phyloP scores from a whole-genome alignment of 2,113 vertebrate genomes.

The Silurus meridionalis region DNA sequence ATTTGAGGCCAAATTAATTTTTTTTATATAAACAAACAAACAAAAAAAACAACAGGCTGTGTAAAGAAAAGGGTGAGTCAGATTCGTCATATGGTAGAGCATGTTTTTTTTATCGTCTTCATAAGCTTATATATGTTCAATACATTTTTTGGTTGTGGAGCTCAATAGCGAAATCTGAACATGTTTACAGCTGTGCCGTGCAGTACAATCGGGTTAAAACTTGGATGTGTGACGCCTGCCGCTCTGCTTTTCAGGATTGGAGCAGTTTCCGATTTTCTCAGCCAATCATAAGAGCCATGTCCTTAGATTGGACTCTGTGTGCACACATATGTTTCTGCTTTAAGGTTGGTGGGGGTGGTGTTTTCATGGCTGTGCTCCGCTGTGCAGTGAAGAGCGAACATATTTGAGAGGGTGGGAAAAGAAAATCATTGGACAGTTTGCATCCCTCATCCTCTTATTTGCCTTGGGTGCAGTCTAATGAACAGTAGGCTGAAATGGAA shows the following conservation, averaged over 20 bases:
- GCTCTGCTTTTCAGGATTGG: constrained; percentile 63
- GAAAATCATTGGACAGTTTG: constrained; percentile 59
- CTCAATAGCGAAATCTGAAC: constrained; percentile 55
- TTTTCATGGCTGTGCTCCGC: constrained; percentile 65
- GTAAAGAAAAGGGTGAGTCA: background rate
- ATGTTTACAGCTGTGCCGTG: constrained; percentile 51
- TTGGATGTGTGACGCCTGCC: constrained; percentile 67
- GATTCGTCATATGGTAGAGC: background rate
- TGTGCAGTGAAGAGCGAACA: constrained; percentile 64
- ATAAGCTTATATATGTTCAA: background rate
- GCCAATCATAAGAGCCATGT: constrained; percentile 65
- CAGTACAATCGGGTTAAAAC: constrained; percentile 71
- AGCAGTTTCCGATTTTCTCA: constrained; percentile 56
- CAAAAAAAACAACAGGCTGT: background rate
- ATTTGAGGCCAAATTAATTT: background rate
- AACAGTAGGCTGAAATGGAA: constrained; percentile 16
- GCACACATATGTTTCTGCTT: constrained; percentile 47
- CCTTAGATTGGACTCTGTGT: constrained; percentile 53
- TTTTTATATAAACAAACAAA: too few relatives aligned
- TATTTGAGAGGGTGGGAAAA: constrained; percentile 63
- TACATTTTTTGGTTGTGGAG: background rate
- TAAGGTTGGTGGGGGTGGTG: constrained; percentile 56
- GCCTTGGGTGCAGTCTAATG: constrained; percentile 18
- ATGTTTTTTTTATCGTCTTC: background rate
- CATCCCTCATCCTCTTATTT: constrained; percentile 49